These are phyloP conservation scores for Silurus lanzhouensis DNA, from an alignment of 2,797 vertebrate genomes.

Conservation along the genomic window DNA sequence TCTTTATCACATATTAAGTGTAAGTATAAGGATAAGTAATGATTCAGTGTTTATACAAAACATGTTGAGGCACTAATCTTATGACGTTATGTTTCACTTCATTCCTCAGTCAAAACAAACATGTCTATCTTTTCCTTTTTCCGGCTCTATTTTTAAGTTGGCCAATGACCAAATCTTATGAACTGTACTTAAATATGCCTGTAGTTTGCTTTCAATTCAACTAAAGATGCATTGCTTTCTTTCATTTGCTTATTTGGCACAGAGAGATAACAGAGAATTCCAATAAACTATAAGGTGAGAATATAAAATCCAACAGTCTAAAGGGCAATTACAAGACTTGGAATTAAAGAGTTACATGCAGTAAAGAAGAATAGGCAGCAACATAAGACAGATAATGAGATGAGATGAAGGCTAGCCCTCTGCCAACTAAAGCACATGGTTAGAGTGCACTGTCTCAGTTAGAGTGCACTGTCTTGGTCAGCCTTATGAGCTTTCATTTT, in stretches of 20 bases:
- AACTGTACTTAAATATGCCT: background rate
- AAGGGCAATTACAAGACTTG: background rate
- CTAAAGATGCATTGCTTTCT: background rate
- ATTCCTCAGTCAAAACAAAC: background rate
- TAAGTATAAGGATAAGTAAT: background rate
- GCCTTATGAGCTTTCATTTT: background rate
- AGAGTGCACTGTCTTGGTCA: background rate
- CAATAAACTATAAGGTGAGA: background rate
- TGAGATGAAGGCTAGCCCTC: slow-evolving; percentile 9
- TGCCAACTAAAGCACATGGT: background rate
- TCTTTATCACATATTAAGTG: too few relatives aligned
- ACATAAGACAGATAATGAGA: slow-evolving; percentile 21
- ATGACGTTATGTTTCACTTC: background rate
- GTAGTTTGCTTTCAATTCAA: background rate
- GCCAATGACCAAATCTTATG: background rate
- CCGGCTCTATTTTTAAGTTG: background rate
- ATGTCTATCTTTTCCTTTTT: background rate
- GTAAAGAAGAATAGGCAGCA: background rate
- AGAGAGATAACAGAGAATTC: background rate
- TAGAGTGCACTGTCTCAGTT: background rate
- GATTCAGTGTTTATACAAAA: slow-evolving; percentile 1
- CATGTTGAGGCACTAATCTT: background rate
- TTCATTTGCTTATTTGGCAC: background rate
- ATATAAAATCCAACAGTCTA: background rate
- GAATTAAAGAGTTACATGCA: background rate